A percentile compares a stretch with the other conserved stretches of the same genome.
phyloP scores from a whole-genome alignment of 2,113 vertebrate genomes.

The Halcyon malimbica region DNA sequence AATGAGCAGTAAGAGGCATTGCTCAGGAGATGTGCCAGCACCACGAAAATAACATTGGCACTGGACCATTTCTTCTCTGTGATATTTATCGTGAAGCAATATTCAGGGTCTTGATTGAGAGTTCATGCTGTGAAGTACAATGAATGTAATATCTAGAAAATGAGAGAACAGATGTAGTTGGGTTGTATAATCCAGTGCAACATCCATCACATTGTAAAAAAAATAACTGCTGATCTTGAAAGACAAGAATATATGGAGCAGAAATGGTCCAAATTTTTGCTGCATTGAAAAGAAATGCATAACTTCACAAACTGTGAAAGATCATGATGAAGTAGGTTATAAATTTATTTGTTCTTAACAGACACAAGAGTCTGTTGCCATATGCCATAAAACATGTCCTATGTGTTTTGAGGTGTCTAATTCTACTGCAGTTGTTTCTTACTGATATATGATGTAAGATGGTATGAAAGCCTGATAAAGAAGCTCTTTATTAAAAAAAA shows the following conservation, averaged over 20 bases:
- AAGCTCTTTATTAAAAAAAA: neutral
- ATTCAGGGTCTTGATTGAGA: slow-evolving; percentile 60
- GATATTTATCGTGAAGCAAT: slow-evolving; percentile 53
- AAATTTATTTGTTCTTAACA: slow-evolving; percentile 38
- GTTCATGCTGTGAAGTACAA: slow-evolving; percentile 68
- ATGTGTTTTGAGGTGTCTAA: slow-evolving; percentile 1
- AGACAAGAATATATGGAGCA: slow-evolving; percentile 28
- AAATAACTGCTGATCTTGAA: slow-evolving; percentile 44
- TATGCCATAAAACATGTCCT: neutral
- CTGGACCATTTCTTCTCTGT: slow-evolving; percentile 54
- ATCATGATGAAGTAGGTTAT: slow-evolving; percentile 18
- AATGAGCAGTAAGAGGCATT: neutral
- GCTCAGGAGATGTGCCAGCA: slow-evolving; percentile 36
- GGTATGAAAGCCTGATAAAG: neutral
- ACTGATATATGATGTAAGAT: neutral
- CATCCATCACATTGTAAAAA: slow-evolving; percentile 58
- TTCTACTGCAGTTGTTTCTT: slow-evolving; percentile 48
- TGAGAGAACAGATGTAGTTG: slow-evolving; percentile 42
- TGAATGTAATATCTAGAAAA: slow-evolving; percentile 50
- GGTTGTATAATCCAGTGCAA: slow-evolving; percentile 28
- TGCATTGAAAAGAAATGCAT: slow-evolving; percentile 42
- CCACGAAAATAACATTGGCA: slow-evolving; percentile 50
- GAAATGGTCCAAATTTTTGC: slow-evolving; percentile 13
- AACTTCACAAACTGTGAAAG: slow-evolving; percentile 56
- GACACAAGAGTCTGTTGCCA: neutral